Evolutionary conservation across 2,113 vertebrate genomes (phyloP).

Genomic region (Carollia perspicillata): DNA sequence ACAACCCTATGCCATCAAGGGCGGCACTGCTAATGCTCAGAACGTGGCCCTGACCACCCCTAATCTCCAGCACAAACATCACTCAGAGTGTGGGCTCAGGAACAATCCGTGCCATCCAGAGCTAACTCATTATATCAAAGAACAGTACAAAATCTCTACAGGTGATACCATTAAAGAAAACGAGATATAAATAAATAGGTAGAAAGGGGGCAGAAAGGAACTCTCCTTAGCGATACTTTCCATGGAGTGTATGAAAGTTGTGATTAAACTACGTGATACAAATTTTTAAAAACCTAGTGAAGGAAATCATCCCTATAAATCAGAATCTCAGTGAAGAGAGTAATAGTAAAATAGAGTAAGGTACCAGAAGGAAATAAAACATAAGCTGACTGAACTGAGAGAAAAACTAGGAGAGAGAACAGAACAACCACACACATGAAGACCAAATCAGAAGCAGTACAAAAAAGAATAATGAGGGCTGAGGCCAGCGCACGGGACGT

Average conservation of each 20-base stretch:
- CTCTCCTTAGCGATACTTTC: background rate
- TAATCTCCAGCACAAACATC: background rate
- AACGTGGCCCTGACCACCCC: background rate
- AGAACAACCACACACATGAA: background rate
- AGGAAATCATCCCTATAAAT: background rate
- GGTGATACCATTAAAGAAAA: background rate
- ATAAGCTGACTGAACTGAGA: background rate
- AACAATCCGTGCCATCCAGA: background rate
- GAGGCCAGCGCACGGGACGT: background rate
- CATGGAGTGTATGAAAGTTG: background rate
- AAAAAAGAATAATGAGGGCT: background rate
- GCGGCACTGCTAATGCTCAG: background rate
- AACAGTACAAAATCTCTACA: background rate
- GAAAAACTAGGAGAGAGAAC: background rate
- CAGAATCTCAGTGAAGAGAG: background rate
- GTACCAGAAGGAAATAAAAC: background rate
- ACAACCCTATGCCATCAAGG: background rate
- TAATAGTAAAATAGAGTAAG: background rate
- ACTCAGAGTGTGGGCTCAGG: background rate
- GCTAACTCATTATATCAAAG: background rate
- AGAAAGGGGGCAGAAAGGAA: background rate
- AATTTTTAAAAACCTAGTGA: background rate
- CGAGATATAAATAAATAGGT: background rate
- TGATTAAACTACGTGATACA: background rate
- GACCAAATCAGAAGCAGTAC: background rate